Evolutionary conservation across 2,888 invertebrate genomes (phyloP), one percentile per base, ranked within the genome.

Genomic region (Chrysina gloriosa): DNA sequence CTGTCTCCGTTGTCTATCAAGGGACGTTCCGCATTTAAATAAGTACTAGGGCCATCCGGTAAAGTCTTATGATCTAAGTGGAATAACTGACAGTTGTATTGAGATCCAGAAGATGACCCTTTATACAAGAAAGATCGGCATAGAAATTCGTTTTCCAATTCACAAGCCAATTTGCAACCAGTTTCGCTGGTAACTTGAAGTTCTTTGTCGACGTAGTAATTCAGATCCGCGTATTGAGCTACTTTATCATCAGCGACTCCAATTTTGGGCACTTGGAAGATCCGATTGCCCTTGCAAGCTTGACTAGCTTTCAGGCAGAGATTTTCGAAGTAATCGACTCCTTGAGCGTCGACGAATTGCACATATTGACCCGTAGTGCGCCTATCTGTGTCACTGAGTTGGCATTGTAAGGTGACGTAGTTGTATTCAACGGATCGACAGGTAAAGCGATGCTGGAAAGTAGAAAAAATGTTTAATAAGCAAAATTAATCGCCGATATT

Each of bases 401-500:
- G 93, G 78, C 96, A 97, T 78, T 96, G 92, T 82, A 96, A 90
- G 69, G 94, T 95, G 70, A 94, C 93, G 84, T 96, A 96, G 83
- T 96, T 96, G 84, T 96, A 97, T 82, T 96, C 96, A 36, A 93
- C 93, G 0, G 96, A 96, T 5, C 96, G 91, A 79, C 96, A 97
- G 9, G 92, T 90, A 83, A 96, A 96, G 63, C 95, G 92, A 82
- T 94, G 93, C 90, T 92, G 83, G 27, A 64, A 64, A 16, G 42
- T 5, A 42, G 19, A 42, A 45, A 31, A 2, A 1, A 31, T 9
- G 31, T 31, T 31, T 31, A 9, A 31, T 31, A 9, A 31, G n/a
- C n/a, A n/a, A n/a, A n/a, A n/a, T n/a, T n/a, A n/a, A n/a, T n/a
- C n/a, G n/a, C n/a, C n/a, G n/a, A n/a, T n/a, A n/a, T n/a, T n/a